Evolutionary conservation across 2,113 vertebrate species (phyloP).

Genomic region (Nannospalax galili): DNA sequence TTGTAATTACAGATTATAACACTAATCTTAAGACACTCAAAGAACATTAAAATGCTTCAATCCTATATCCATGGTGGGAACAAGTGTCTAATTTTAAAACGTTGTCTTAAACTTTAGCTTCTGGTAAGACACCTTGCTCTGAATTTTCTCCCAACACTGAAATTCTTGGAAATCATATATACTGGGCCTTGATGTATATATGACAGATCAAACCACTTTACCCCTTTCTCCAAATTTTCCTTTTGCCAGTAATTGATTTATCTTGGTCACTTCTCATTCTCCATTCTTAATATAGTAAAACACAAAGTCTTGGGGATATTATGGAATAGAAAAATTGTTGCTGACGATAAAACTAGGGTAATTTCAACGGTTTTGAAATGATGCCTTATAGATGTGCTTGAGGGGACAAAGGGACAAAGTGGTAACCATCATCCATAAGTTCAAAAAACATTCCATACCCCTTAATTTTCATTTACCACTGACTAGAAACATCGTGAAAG

Average conservation of each 20-base stretch:
- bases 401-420: background rate
- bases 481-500: slow-evolving; percentile 13
- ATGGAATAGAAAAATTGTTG: background rate
- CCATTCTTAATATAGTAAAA: background rate
- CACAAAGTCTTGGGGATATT: background rate
- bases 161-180: background rate
- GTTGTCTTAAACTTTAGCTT: background rate
- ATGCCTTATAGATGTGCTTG: slow-evolving; percentile 39
- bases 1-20: slow-evolving; percentile 75
- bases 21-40: slow-evolving; percentile 68
- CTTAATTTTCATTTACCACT: background rate
- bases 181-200: background rate
- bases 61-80: slow-evolving; percentile 22
- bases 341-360: slow-evolving; percentile 37
- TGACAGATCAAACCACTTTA: background rate
- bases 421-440: background rate
- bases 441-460: background rate
- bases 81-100: slow-evolving; percentile 37
- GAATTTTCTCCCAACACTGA: background rate
- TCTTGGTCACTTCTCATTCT: background rate
- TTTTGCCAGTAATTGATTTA: background rate
- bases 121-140: background rate
- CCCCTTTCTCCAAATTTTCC: background rate
- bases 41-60: slow-evolving; percentile 51
- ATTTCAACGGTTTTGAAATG: slow-evolving; percentile 1